Base-by-base conservation (phyloP, 2,113 vertebrate genomes). In the Eurystomus gularis region DNA sequence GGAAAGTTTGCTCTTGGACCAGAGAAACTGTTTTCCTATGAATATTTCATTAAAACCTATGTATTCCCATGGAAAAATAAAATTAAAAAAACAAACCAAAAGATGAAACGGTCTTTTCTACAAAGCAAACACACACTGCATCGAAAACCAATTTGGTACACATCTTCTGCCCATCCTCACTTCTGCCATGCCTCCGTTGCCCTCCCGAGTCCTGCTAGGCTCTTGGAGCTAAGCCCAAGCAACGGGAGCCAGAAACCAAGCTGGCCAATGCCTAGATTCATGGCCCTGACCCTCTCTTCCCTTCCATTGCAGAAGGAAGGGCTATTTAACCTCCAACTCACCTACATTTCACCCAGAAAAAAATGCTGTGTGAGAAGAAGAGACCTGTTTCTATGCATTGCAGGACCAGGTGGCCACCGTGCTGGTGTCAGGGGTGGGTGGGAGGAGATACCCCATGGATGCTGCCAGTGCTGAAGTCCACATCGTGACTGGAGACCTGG, bases 401-500 rank as follows among this genome's bases (percentile, higher is more conserved):
- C 18, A 9, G 17, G 33, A 21, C 25, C 70, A 48, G 6, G 7
- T 66, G 79, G 31, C 57, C 57, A 55, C 0, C 1, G 31, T 28
- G 26, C 26, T 35, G 48, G 26, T 26, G 10, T 31, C 29, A 15
- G 20, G 13, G n/a, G 2, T 73, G 62, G n/a, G 33, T 61, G 40
- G 76, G 24, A 92, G 55, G 62, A 28, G 52, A 21, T 61, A 18
- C 46, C 29, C 64, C 35, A 29, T 68, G 66, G 40, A 16, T 26
- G 37, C 62, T 79, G 44, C 35, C 0, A 0, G 8, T 1, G 3
- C 44, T 46, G 33, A 70, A 57, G 14, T 35, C 42, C 20, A 21
- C 2, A 0, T 39, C 0, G 0, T 37, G 82, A 33, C 40, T 70
- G 75, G 40, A 23, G 39, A 39, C 17, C 21, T 5, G 0, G 19